Percentiles rank a stretch among this genome's conserved stretches.
These are phyloP conservation scores for Halictus quadricinctus DNA, from an alignment of 2,888 invertebrate species.

Conservation along the genomic window DNA sequence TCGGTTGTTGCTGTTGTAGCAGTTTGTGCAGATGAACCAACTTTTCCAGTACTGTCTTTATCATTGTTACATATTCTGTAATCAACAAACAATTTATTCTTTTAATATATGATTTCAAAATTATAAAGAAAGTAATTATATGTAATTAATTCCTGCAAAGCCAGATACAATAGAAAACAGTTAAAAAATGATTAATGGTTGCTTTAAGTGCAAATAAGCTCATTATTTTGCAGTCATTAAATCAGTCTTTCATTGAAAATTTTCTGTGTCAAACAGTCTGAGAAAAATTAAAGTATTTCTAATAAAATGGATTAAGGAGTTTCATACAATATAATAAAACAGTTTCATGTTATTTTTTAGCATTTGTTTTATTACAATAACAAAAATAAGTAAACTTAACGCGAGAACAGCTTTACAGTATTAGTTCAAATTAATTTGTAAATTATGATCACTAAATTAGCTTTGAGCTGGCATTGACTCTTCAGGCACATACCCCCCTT, in stretches of 20 bases:
- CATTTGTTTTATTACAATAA: conserved; percentile 65
- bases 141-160: conserved; percentile 52
- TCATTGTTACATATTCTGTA: conserved; percentile 59
- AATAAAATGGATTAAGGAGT: conserved; percentile 59
- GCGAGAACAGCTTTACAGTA: conserved; percentile 49
- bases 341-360: conserved; percentile 62
- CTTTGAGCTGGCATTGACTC: conserved; percentile 64
- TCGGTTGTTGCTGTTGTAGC: conserved; percentile 49
- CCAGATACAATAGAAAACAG: conserved; percentile 25
- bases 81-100: conserved; percentile 46
- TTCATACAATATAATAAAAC: conserved; percentile 56
- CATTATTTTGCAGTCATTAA: conserved; percentile 45
- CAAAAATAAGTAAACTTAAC: conserved; percentile 55
- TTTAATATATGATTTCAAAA: background rate
- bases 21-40: conserved; percentile 40
- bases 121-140: conserved; percentile 18
- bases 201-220: conserved; percentile 51
- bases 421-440: conserved; percentile 59
- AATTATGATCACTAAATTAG: conserved; percentile 62
- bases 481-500: conserved; percentile 93
- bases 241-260: conserved; percentile 33
- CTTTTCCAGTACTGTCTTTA: conserved; percentile 36
- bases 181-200: conserved; percentile 38
- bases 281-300: conserved; percentile 31
- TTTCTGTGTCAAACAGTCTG: conserved; percentile 21